phyloP scores from a whole-genome alignment of 2,113 vertebrate genomes.

The Tichodroma muraria region DNA sequence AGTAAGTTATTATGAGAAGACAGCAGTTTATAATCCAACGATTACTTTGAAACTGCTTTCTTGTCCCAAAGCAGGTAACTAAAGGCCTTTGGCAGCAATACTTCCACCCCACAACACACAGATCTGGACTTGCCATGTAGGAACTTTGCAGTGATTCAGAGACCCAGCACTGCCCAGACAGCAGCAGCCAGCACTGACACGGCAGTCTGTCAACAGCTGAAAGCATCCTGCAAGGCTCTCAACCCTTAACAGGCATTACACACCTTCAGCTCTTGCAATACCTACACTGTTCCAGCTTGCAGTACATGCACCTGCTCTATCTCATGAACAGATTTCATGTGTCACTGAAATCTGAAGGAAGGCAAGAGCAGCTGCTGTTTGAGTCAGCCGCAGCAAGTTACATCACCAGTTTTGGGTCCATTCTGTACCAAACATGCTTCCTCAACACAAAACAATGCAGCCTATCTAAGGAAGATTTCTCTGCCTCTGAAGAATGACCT shows the following conservation, averaged over 20 bases:
- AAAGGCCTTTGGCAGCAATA: neutral
- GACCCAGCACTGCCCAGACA: neutral
- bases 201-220: neutral
- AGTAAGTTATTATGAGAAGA: neutral
- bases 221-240: neutral
- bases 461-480: neutral
- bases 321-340: neutral
- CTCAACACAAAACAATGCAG: neutral
- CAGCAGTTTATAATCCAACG: neutral
- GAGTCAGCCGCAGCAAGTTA: neutral
- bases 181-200: neutral
- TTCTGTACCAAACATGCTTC: neutral
- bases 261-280: neutral
- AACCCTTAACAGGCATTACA: neutral
- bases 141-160: neutral
- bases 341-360: neutral
- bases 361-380: neutral
- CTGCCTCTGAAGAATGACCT: neutral
- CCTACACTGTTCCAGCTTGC: neutral
- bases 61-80: neutral
- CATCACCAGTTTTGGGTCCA: neutral
- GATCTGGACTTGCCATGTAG: neutral
- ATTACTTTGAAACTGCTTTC: neutral
- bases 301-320: neutral
- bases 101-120: neutral